Percentiles rank a stretch among this genome's conserved stretches.
Conservation (phyloP, 2,888 invertebrate genomes). For the Stenchaetothrips biformis region DNA sequence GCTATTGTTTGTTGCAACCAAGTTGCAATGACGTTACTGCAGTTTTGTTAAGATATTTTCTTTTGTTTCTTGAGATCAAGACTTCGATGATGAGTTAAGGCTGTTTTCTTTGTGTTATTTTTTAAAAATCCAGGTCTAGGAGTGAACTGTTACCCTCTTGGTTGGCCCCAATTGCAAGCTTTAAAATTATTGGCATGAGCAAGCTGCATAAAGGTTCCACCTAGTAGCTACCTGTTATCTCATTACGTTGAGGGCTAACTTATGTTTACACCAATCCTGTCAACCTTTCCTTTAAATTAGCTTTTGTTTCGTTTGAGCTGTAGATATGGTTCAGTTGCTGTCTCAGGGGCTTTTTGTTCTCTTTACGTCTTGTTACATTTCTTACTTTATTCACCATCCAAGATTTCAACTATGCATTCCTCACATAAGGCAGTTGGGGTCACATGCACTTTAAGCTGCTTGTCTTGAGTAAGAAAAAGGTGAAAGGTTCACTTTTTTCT, state of each 20-base stretch:
- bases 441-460: not conserved
- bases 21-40: not conserved
- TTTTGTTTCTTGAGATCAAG: constrained; percentile 9
- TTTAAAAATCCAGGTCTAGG: not conserved
- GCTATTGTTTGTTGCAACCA: too few species aligned
- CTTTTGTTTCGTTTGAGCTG: constrained; percentile 16
- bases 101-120: constrained; percentile 4
- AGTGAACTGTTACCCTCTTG: not conserved
- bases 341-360: not conserved
- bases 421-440: not conserved
- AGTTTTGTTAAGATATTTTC: not conserved
- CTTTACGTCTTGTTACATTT: not conserved
- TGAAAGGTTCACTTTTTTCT: not conserved
- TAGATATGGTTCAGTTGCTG: constrained; percentile 6
- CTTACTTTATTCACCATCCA: not conserved
- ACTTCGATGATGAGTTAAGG: constrained; percentile 16
- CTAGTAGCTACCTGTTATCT: too few species aligned
- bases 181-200: not conserved
- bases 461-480: not conserved
- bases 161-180: not conserved
- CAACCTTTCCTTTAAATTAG: not conserved
- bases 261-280: not conserved
- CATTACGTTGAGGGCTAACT: not conserved
- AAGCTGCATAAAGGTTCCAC: too few species aligned
- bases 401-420: constrained; percentile 2